These are phyloP conservation scores for Gastrophryne carolinensis DNA, from an alignment of 2,797 vertebrate species.

Conservation along the genomic window DNA sequence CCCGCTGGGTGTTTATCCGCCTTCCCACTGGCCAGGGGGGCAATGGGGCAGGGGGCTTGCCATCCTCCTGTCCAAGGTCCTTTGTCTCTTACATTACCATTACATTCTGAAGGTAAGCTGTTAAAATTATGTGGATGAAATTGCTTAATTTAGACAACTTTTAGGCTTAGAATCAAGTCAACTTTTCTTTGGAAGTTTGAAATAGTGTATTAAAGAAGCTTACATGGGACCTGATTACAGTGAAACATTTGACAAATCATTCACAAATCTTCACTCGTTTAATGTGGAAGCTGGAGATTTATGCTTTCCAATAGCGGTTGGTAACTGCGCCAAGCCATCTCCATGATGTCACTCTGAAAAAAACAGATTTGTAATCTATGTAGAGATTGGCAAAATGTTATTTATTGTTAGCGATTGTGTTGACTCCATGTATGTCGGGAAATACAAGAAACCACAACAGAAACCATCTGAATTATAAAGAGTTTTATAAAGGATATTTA, in stretches of 20 bases:
- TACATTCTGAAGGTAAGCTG: too few relatives aligned
- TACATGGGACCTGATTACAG: neutral
- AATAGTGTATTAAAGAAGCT: neutral
- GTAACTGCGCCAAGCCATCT: neutral
- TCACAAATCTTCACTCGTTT: neutral
- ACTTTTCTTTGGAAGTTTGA: neutral
- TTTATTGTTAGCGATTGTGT: neutral
- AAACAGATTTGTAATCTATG: neutral
- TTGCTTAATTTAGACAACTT: too few relatives aligned
- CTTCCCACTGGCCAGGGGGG: too few relatives aligned
- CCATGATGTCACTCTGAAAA: neutral
- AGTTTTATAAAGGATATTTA: neutral
- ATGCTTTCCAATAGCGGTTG: too few relatives aligned
- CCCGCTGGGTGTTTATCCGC: too few relatives aligned
- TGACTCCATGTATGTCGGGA: neutral
- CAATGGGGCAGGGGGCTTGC: too few relatives aligned
- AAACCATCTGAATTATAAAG: neutral
- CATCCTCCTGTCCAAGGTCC: too few relatives aligned
- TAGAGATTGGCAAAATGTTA: neutral
- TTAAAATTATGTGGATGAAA: too few relatives aligned
- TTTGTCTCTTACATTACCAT: too few relatives aligned
- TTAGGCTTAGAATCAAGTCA: too few relatives aligned
- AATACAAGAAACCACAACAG: conserved; percentile 1
- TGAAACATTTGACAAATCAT: neutral
- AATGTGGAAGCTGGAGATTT: neutral